Evolutionary conservation across 64 coral and sea anemone species (phyloP).

Genomic region (Montipora foliosa): DNA sequence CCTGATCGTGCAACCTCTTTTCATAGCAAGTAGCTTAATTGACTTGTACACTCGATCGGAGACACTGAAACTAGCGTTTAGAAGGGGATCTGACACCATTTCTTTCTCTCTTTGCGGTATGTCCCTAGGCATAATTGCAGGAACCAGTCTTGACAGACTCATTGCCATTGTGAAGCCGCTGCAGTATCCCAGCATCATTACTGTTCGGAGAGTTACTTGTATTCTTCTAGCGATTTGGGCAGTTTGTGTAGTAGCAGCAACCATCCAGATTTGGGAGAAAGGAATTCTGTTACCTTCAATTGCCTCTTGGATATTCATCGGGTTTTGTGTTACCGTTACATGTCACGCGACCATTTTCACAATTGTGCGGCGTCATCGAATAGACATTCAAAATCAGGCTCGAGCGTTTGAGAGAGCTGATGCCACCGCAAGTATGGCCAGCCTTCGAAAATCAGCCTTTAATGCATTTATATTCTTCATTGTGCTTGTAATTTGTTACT

Average conservation of each 20-base stretch:
- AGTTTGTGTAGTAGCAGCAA: not conserved
- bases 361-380: constrained; percentile 5
- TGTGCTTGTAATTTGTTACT: constrained; percentile 18
- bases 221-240: not conserved
- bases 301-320: not conserved
- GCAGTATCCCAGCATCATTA: not conserved
- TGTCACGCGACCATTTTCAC: not conserved
- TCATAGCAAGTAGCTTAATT: not conserved
- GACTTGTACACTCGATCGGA: not conserved
- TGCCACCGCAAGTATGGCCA: not conserved
- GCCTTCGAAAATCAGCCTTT: not conserved
- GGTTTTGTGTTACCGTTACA: not conserved
- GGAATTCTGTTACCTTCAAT: not conserved
- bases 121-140: constrained; percentile 16
- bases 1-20: not conserved
- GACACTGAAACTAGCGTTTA: not conserved
- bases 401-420: not conserved
- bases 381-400: constrained; percentile 1
- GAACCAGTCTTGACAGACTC: not conserved
- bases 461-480: constrained; percentile 17
- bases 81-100: not conserved
- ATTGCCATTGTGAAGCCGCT: constrained; percentile 4
- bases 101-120: constrained; percentile 1
- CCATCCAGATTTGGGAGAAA: not conserved
- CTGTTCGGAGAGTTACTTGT: not conserved